phyloP scores from a whole-genome alignment of 2,888 invertebrate species.

The Phasia obesa region DNA sequence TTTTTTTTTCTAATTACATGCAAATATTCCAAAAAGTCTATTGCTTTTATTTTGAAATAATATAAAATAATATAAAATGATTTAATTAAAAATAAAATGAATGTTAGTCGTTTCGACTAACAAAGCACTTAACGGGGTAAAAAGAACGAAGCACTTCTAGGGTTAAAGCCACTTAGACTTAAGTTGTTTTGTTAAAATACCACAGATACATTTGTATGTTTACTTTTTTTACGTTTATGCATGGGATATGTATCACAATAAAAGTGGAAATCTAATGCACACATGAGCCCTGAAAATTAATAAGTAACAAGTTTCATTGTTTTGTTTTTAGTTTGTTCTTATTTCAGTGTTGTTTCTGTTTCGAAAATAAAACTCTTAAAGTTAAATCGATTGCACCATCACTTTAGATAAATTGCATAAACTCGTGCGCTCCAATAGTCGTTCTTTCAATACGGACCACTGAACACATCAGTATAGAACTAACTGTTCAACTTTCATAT shows the following conservation, averaged over 20 bases:
- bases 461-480: conserved; percentile 52
- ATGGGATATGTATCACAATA: not conserved
- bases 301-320: conserved; percentile 24
- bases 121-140: too few relatives aligned
- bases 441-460: conserved; percentile 51
- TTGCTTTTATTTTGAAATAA: too few relatives aligned
- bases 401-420: conserved; percentile 57
- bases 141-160: too few relatives aligned
- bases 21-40: too few relatives aligned
- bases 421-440: conserved; percentile 50
- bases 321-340: conserved; percentile 16
- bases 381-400: conserved; percentile 57
- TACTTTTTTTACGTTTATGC: too few relatives aligned
- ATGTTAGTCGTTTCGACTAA: too few relatives aligned
- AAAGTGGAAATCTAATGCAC: conserved; percentile 31
- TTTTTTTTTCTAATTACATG: too few relatives aligned
- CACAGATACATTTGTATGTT: not conserved
- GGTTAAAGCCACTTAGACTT: too few relatives aligned
- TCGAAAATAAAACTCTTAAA: conserved; percentile 34
- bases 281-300: conserved; percentile 36
- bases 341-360: conserved; percentile 4
- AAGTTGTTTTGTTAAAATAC: too few relatives aligned
- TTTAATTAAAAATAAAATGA: too few relatives aligned
- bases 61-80: too few relatives aligned
- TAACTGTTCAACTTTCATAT: conserved; percentile 41